Conservation (phyloP, 2,888 invertebrate genomes). For the Hirtodrosophila alboralis region DNA sequence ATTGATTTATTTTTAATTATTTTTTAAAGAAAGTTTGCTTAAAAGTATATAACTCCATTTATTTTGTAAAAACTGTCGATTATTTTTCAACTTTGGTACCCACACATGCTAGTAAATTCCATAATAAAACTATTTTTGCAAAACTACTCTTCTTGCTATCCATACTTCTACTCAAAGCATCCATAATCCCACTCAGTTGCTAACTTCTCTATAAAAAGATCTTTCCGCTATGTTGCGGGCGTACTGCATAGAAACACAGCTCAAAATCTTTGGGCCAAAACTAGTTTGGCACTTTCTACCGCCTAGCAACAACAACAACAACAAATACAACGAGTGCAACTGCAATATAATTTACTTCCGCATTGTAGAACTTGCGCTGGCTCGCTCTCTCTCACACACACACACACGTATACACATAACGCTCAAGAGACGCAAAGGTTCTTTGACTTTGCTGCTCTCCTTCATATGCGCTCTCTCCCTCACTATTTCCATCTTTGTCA, state of each 20-base stretch:
- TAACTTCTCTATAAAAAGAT: conserved; percentile 1
- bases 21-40: no score
- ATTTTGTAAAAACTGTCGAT: no score
- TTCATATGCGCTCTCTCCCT: conserved; percentile 24
- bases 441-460: conserved; percentile 52
- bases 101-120: no score
- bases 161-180: neutral
- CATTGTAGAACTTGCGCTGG: conserved; percentile 54
- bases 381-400: conserved; percentile 8
- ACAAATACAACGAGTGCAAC: conserved; percentile 43
- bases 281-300: conserved; percentile 61
- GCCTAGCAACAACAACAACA: conserved; percentile 42
- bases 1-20: no score
- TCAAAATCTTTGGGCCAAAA: conserved; percentile 41
- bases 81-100: no score
- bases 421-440: conserved; percentile 56
- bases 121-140: no score
- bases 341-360: conserved; percentile 64
- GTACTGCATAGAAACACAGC: conserved; percentile 19
- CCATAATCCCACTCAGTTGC: neutral
- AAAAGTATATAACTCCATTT: no score
- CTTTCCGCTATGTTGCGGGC: conserved; percentile 55
- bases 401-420: conserved; percentile 23
- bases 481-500: no score
- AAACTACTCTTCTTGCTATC: neutral